Base-by-base conservation (phyloP, 2,888 invertebrate species). In the Chironomus tentans region DNA sequence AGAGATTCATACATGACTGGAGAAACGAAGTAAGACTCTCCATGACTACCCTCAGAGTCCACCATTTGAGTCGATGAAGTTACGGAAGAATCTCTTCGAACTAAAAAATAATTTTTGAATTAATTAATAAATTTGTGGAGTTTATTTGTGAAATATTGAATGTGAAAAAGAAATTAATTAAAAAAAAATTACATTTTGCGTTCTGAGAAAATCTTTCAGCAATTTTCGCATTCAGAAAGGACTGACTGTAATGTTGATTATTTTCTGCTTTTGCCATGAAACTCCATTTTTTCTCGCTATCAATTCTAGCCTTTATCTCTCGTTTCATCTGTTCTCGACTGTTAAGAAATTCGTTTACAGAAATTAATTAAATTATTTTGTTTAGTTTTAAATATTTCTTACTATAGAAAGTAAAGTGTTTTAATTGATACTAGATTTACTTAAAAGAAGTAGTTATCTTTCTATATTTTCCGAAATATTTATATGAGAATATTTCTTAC, bases 271-370 rank as follows among this genome's bases (percentile, higher is more conserved):
- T 65, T 1, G 68, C 46, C 65, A 74, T 74, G 7, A 68, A 65
- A 2, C 21, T 46, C 62, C 62, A 74, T 74, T 74, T 74, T 15
- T 68, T 65, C 12, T 62, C 48, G 15, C 62, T 62, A 3, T 74
- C 74, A 3, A 62, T 13, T 22, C 74, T 28, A 13, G 68, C 65
- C 47, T 68, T 74, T 1, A 74, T 65, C 18, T 74, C 74, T 3
- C 74, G 74, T 7, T 74, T 48, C 74, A 74, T 74, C 28, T 74
- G 74, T 48, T 74, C 74, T 4, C 74, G 65, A 15, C 74, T 74
- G n/a, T 28, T 4, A 24, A 24, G 3, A 24, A 24, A 24, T 3
- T 24, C 2, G 2, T 24, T 24, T 24, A 24, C 22, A 24, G n/a
- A n/a, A n/a, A n/a, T n/a, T n/a, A n/a, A n/a, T n/a, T n/a, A n/a